phyloP scores from a whole-genome alignment of 2,888 invertebrate genomes.

The Drosophila mulleri region DNA sequence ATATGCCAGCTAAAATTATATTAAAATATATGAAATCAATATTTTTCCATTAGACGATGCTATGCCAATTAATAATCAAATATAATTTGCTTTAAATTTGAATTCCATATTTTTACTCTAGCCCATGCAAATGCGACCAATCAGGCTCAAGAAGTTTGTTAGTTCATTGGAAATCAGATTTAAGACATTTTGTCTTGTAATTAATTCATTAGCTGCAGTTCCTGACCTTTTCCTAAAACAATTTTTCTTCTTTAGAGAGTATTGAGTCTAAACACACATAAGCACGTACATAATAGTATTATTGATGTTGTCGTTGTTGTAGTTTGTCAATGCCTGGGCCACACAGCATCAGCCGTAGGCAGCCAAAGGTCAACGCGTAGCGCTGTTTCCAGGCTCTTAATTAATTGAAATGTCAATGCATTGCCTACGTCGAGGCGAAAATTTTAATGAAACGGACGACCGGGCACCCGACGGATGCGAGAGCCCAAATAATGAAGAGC shows the following conservation, averaged over 20 bases:
- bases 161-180: neutral
- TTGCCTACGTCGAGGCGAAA: conserved; percentile 50
- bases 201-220: conserved; percentile 5
- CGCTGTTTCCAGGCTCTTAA: conserved; percentile 48
- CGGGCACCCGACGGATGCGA: conserved; percentile 8
- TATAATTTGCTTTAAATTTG: neutral
- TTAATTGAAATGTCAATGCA: conserved; percentile 80
- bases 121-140: neutral
- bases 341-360: conserved; percentile 4
- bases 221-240: conserved; percentile 2
- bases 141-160: neutral
- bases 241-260: conserved; percentile 3
- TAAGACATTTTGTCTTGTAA: conserved; percentile 1
- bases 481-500: conserved; percentile 10
- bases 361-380: conserved; percentile 60
- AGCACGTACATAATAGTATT: neutral
- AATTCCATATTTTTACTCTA: neutral
- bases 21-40: neutral
- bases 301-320: neutral
- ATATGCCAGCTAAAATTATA: neutral
- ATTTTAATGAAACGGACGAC: conserved; percentile 45
- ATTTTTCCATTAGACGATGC: too few species aligned
- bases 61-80: too few species aligned
- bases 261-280: conserved; percentile 8
- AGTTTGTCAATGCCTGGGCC: conserved; percentile 4